Evolutionary conservation across 1,140 invertebrate species (phyloP).

Genomic region (Apis mellifera): DNA sequence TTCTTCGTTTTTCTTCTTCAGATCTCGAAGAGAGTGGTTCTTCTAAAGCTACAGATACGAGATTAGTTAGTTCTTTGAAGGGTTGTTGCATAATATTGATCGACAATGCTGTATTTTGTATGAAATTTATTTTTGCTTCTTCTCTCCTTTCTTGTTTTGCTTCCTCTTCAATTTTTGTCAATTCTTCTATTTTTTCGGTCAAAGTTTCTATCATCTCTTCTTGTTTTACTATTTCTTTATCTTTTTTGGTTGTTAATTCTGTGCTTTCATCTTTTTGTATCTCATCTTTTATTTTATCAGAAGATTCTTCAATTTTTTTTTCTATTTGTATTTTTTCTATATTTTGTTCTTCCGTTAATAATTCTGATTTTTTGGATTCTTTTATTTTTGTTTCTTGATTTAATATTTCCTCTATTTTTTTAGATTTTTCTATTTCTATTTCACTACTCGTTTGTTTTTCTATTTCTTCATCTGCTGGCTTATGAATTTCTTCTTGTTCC

Average conservation of each 20-base stretch:
- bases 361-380: not conserved
- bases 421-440: not conserved
- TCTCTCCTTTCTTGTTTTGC: not conserved
- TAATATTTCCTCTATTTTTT: not conserved
- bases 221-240: not conserved
- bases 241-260: too few species aligned
- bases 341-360: not conserved
- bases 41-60: conserved; percentile 38
- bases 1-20: conserved; percentile 57
- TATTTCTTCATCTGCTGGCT: not conserved
- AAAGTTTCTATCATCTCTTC: not conserved
- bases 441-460: not conserved
- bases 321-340: not conserved
- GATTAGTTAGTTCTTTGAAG: conserved; percentile 37
- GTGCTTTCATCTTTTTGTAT: not conserved
- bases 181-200: not conserved
- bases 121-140: not conserved
- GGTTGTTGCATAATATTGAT: conserved; percentile 43
- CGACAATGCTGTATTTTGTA: conserved; percentile 16
- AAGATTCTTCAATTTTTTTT: too few species aligned
- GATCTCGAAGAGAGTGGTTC: conserved; percentile 37
- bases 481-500: not conserved
- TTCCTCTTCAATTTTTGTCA: not conserved
- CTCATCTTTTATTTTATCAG: not conserved
- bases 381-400: not conserved